Base-by-base conservation (phyloP, 2,797 vertebrate species). In the Leucoraja ocellata region DNA sequence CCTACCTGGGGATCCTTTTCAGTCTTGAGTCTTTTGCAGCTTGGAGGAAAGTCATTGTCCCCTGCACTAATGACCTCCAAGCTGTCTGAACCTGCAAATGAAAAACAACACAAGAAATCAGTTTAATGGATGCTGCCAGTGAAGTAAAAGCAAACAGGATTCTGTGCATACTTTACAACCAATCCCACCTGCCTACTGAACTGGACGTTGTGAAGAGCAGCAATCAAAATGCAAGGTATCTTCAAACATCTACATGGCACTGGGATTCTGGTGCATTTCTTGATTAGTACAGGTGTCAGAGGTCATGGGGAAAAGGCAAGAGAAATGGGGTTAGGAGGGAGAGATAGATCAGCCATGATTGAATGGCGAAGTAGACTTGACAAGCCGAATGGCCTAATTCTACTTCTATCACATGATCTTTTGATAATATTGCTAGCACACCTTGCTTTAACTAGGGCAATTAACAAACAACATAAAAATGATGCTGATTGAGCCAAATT, bases 21-120 rank as follows among this genome's bases (percentile, higher is more conserved):
- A 94, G 98, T 98, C 93, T 97, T 97, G 95, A 98, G 97, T 93
- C 96, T 97, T 94, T 96, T 97, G 97, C 97, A 98, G 93, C 97
- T 96, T 94, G 97, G 96, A 95, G 90, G 25, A 92, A 96, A 98
- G 95, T 98, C 98, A 94, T 98, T 98, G 0, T 98, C 90, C 28
- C 98, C 99, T 0, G 97, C 96, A 0, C 98, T 97, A 95, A 98
- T 96, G 32, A 98, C 97, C 96, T 98, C 97, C 96, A 97, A 97
- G 95, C 97, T 97, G 94, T 97, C 96, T 54, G 96, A 96, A 95
- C 98, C 98, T 98, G 96, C 93, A 80, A 93, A 93, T 14, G 86
- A 23, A 96, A 74, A 76, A 13, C 68, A 92, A 92, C 14, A 92
- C 21, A 73, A 28, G 10, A 21, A 73, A 91, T 91, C 68, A 91